Evolutionary conservation across 2,797 vertebrate species (phyloP), one percentile per base, ranked within the genome.

Genomic region (Columba guinea): DNA sequence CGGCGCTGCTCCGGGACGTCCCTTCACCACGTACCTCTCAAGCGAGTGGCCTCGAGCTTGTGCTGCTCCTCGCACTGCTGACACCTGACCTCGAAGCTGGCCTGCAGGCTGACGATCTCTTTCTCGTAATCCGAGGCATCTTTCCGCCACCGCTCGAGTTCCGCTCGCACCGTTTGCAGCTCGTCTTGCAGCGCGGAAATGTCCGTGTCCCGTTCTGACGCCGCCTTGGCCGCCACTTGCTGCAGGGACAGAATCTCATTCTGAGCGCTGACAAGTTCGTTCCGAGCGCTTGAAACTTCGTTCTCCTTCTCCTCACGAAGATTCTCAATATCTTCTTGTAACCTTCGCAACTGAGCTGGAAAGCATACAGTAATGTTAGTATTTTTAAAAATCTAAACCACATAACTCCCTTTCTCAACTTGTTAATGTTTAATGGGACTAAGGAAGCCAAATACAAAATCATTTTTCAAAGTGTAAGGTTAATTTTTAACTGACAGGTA

Each of bases 251-350:
- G 95, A 80, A 99, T 99, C 98, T 99, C 99, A 95, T 99, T 99
- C 94, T 98, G 99, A 85, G 99, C 99, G 10, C 97, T 98, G 97
- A 98, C 98, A 39, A 99, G 98, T 67, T 99, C 98, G 84, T 99
- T 98, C 70, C 98, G 98, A 41, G 99, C 98, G 97, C 95, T 98
- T 94, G 98, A 98, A 93, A 99, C 98, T 96, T 99, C 98, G 79
- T 93, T 98, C 96, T 99, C 99, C 87, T 99, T 99, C 94, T 99
- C 98, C 96, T 99, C 99, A 75, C 98, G 98, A 94, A 99, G 98
- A 52, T 97, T 98, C 96, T 99, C 99, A 97, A 99, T 99, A 95
- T 99, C 99, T 10, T 98, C 97, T 94, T 99, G 99, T 74, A 99
- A 98, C 93, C 98, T 99, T 91, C 97, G 98, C 32, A 99, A 97